A percentile compares a stretch with the other conserved stretches of the same genome.
Conservation (phyloP, 2,113 vertebrate genomes). For the Otocyon megalotis region DNA sequence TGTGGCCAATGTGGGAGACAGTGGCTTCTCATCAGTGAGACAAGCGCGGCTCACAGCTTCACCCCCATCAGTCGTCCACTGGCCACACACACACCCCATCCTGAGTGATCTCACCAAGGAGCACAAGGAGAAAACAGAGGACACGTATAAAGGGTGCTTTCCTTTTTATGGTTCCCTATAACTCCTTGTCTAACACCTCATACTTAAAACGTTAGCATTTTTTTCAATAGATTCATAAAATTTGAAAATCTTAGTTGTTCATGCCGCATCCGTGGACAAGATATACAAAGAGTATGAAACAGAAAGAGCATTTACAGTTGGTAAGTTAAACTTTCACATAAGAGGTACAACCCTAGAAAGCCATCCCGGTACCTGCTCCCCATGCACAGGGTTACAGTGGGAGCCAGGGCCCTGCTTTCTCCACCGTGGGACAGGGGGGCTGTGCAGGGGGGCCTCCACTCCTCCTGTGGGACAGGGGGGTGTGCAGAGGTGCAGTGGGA, state of each 20-base stretch:
- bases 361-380: not conserved
- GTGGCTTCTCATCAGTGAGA: not conserved
- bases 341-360: not conserved
- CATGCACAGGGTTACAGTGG: not conserved
- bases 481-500: not conserved
- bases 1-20: fast-evolving
- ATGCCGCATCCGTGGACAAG: not conserved
- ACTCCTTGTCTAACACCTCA: not conserved
- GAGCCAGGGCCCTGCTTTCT: not conserved
- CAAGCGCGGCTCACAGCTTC: too few species aligned
- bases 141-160: fast-evolving
- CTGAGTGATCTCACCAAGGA: not conserved
- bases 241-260: not conserved
- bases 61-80: too few species aligned
- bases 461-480: not conserved
- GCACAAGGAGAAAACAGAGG: too few species aligned
- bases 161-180: not conserved
- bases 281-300: not conserved
- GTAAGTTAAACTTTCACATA: fast-evolving
- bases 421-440: too few species aligned
- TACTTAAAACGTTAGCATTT: not conserved
- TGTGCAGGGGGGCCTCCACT: too few species aligned
- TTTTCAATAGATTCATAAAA: not conserved
- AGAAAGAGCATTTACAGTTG: not conserved
- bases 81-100: not conserved